These are phyloP conservation scores for Rhogogaster chlorosoma DNA, from an alignment of 2,888 invertebrate species.

Conservation along the genomic window DNA sequence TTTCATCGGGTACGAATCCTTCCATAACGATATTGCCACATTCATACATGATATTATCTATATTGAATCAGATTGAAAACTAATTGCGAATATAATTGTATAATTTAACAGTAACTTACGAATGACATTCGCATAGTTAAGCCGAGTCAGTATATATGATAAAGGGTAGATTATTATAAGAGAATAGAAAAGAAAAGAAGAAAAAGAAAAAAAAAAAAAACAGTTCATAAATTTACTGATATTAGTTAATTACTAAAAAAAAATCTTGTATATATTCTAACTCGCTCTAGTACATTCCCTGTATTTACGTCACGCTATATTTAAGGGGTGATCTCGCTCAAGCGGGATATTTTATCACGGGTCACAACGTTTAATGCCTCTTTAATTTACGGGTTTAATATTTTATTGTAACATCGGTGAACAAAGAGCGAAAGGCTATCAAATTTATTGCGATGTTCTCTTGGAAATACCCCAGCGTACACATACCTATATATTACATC, in stretches of 20 bases:
- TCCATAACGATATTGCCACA: conserved; percentile 9
- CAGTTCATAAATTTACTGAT: conserved; percentile 16
- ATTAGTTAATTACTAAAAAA: conserved; percentile 14
- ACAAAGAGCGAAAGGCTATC: not conserved
- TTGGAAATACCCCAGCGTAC: not conserved
- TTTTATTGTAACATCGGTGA: not conserved
- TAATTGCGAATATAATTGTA: not conserved
- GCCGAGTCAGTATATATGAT: conserved; percentile 55
- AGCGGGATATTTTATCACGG: not conserved
- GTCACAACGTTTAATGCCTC: not conserved
- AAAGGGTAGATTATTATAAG: conserved; percentile 55
- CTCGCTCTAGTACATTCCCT: conserved; percentile 61
- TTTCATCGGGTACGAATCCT: conserved; percentile 35
- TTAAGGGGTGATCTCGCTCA: not conserved
- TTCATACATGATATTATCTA: conserved; percentile 15
- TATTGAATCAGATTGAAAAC: conserved; percentile 24
- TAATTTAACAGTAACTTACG: not conserved
- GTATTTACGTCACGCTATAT: conserved; percentile 59
- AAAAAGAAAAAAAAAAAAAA: not conserved
- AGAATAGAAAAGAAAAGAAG: conserved; percentile 48
- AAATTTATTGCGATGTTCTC: not conserved
- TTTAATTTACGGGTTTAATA: not conserved
- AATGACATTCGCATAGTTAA: conserved; percentile 34
- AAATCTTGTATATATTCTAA: conserved; percentile 54
- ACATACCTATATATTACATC: not conserved